Evolutionary conservation across 1,140 invertebrate genomes (phyloP).

Genomic region (Heliconius himera): DNA sequence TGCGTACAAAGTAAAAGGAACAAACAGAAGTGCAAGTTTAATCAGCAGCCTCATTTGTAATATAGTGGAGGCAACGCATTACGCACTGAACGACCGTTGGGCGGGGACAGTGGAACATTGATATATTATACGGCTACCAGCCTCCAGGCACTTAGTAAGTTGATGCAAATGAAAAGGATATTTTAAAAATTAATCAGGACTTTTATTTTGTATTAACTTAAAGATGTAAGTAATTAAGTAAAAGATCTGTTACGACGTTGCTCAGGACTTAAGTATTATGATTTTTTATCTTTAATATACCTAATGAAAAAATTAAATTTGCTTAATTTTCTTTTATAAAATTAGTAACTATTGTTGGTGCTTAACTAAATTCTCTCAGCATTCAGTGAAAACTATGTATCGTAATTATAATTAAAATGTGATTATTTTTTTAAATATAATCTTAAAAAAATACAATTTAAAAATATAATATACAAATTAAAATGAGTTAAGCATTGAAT

Average conservation of each 20-base stretch:
- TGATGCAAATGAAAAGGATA: conserved; percentile 29
- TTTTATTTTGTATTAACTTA: background rate
- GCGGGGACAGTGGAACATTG: conserved; percentile 68
- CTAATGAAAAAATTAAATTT: background rate
- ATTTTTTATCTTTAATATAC: background rate
- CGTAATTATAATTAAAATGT: no score
- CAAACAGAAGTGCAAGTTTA: conserved; percentile 58
- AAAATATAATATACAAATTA: no score
- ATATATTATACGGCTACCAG: conserved; percentile 64
- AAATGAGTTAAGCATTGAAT: no score
- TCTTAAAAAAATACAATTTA: no score
- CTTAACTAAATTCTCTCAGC: no score
- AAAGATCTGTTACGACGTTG: background rate
- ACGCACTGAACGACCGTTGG: conserved; percentile 48
- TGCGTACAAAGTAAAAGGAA: conserved; percentile 30
- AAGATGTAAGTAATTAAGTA: background rate
- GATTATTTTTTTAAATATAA: no score
- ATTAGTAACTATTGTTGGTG: no score
- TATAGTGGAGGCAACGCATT: conserved; percentile 53
- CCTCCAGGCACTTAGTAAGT: conserved; percentile 70
- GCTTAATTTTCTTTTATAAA: no score
- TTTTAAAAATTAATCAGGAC: conserved; percentile 1
- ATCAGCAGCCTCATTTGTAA: conserved; percentile 71
- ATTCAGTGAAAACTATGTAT: no score
- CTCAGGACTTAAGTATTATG: background rate